Percentiles rank a stretch among this genome's conserved stretches.
Evolutionary conservation across 1,140 invertebrate species (phyloP).

Genomic region (Drosophila kurseongensis): DNA sequence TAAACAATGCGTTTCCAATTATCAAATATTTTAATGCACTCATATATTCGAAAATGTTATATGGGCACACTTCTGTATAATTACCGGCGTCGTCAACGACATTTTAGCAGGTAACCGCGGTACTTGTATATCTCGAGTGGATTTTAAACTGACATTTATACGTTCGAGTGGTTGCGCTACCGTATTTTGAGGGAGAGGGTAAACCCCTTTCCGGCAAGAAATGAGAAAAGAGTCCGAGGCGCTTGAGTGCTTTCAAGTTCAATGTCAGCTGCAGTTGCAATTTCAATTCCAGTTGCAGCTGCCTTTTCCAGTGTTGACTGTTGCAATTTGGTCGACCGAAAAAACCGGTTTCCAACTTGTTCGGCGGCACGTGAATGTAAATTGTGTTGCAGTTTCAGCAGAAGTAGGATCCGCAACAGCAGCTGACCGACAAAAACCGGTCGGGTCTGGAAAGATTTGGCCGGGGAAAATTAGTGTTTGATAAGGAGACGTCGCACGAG

Average conservation of each 20-base stretch:
- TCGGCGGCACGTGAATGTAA: slow-evolving; percentile 54
- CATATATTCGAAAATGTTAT: slow-evolving; percentile 46
- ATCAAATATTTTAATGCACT: slow-evolving; percentile 59
- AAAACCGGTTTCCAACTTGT: slow-evolving; percentile 64
- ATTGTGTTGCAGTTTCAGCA: slow-evolving; percentile 30
- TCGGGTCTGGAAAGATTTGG: slow-evolving; percentile 20
- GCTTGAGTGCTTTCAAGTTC: slow-evolving; percentile 63
- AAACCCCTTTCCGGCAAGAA: slow-evolving; percentile 24
- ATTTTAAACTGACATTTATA: slow-evolving; percentile 60
- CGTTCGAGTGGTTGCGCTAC: slow-evolving; percentile 35
- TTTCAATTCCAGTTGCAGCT: slow-evolving; percentile 51
- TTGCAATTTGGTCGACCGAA: slow-evolving; percentile 42
- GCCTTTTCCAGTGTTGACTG: slow-evolving; percentile 43
- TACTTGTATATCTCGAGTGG: slow-evolving; percentile 42
- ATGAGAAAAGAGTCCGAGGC: slow-evolving; percentile 5
- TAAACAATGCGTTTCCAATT: slow-evolving; percentile 60
- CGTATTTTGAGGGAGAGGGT: slow-evolving; percentile 4
- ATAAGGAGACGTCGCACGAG: slow-evolving; percentile 27
- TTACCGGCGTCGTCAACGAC: slow-evolving; percentile 18
- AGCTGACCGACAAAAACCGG: slow-evolving; percentile 52
- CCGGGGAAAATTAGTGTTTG: not conserved
- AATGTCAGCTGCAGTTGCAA: slow-evolving; percentile 67
- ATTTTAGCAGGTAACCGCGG: slow-evolving; percentile 6
- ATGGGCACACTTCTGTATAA: slow-evolving; percentile 58
- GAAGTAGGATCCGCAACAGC: slow-evolving; percentile 27